Conservation (phyloP, 2,888 invertebrate genomes). For the Dynastes hyllus region DNA sequence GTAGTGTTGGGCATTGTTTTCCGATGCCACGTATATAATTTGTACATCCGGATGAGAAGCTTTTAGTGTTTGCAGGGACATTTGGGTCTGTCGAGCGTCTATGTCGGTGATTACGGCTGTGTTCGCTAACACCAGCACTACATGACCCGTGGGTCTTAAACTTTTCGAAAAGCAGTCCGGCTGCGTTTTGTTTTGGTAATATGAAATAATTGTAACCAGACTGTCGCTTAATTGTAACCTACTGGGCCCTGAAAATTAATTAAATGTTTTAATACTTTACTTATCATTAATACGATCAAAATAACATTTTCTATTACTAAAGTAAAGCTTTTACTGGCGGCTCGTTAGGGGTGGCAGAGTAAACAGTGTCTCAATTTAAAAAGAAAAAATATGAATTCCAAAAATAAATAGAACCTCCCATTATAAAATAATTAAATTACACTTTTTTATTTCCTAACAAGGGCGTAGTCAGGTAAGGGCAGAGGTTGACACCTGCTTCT, state of each 20-base stretch:
- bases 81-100: slow-evolving; percentile 70
- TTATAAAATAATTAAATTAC: no score
- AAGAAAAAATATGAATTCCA: no score
- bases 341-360: no score
- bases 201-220: slow-evolving; percentile 71
- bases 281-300: neutral
- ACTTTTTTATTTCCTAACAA: no score
- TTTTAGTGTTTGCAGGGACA: slow-evolving; percentile 71
- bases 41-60: slow-evolving; percentile 73
- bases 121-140: slow-evolving; percentile 74
- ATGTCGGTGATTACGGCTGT: slow-evolving; percentile 70
- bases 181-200: slow-evolving; percentile 72
- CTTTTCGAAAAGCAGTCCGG: slow-evolving; percentile 65
- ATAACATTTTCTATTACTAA: no score
- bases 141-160: slow-evolving; percentile 72
- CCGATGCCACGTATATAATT: slow-evolving; percentile 73
- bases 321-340: no score
- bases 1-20: slow-evolving; percentile 68
- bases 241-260: slow-evolving; percentile 72
- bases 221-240: slow-evolving; percentile 73
- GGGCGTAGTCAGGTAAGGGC: no score
- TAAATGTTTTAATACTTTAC: neutral
- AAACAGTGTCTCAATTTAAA: no score
- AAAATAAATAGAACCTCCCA: no score
- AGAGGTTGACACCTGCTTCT: no score